A percentile compares a stretch with the other conserved stretches of the same genome.
phyloP scores from a whole-genome alignment of 1,140 invertebrate genomes.

The Globodera ellingtonae region DNA sequence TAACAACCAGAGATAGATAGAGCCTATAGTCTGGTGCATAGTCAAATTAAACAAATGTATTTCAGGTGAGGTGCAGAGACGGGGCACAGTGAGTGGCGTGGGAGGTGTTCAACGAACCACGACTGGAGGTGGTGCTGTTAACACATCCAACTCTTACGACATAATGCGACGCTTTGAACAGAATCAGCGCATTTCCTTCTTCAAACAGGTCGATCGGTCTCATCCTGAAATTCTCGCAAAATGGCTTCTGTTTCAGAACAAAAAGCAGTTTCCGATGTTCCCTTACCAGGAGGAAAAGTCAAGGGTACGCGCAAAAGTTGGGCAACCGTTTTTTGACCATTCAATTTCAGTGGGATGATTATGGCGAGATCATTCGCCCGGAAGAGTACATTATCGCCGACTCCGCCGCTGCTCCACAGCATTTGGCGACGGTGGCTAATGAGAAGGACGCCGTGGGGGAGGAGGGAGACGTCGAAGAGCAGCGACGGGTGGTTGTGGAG shows the following conservation, averaged over 20 bases:
- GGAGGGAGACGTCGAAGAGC: slow-evolving; percentile 33
- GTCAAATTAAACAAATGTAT: neutral
- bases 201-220: slow-evolving; percentile 70
- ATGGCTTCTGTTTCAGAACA: slow-evolving; percentile 89
- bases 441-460: slow-evolving; percentile 43
- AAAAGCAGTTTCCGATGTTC: slow-evolving; percentile 93
- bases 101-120: slow-evolving; percentile 2
- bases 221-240: slow-evolving; percentile 80
- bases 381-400: slow-evolving; percentile 61
- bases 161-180: slow-evolving; percentile 53
- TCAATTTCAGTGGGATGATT: slow-evolving; percentile 62
- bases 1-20: too few relatives aligned
- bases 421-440: slow-evolving; percentile 32
- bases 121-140: neutral
- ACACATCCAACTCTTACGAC: slow-evolving; percentile 49
- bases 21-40: too few relatives aligned
- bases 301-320: slow-evolving; percentile 78
- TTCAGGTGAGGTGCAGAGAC: slow-evolving; percentile 12
- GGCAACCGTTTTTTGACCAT: neutral
- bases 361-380: slow-evolving; percentile 62
- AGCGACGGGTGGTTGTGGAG: slow-evolving; percentile 30
- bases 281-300: slow-evolving; percentile 90
- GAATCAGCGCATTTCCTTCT: slow-evolving; percentile 42
- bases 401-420: slow-evolving; percentile 37
- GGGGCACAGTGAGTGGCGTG: neutral